These are phyloP conservation scores for Sarcophaga peregrina DNA, from an alignment of 1,140 invertebrate species.

Conservation along the genomic window DNA sequence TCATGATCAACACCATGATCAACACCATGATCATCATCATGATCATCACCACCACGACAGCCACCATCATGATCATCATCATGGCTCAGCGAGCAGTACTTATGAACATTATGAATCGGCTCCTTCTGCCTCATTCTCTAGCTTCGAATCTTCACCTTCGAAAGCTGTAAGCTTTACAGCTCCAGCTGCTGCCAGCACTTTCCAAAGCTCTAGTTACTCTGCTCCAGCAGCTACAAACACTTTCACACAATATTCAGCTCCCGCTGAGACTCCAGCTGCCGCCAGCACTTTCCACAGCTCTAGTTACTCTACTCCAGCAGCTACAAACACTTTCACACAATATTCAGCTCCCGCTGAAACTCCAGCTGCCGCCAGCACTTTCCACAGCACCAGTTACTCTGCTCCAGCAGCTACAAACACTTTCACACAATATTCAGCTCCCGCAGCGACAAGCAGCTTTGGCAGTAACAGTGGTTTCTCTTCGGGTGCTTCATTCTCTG, in stretches of 20 bases:
- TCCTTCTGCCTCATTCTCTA: neutral
- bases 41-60: slow-evolving; percentile 28
- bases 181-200: slow-evolving; percentile 11
- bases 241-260: neutral
- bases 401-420: slow-evolving; percentile 45
- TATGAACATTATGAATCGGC: neutral
- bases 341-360: slow-evolving; percentile 22
- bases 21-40: slow-evolving; percentile 1
- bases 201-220: neutral
- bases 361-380: slow-evolving; percentile 33
- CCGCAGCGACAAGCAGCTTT: neutral
- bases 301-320: slow-evolving; percentile 42
- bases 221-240: neutral
- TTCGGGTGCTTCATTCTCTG: neutral
- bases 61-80: slow-evolving; percentile 27
- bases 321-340: slow-evolving; percentile 37
- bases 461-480: slow-evolving; percentile 9
- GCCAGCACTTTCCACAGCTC: neutral
- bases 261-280: neutral
- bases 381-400: neutral
- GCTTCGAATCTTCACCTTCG: too few species aligned
- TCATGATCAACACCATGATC: neutral
- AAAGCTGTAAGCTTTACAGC: neutral
- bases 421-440: slow-evolving; percentile 20
- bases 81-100: slow-evolving; percentile 29